Evolutionary conservation across 64 coral and sea anemone species (phyloP).

Genomic region (Actinia equina): DNA sequence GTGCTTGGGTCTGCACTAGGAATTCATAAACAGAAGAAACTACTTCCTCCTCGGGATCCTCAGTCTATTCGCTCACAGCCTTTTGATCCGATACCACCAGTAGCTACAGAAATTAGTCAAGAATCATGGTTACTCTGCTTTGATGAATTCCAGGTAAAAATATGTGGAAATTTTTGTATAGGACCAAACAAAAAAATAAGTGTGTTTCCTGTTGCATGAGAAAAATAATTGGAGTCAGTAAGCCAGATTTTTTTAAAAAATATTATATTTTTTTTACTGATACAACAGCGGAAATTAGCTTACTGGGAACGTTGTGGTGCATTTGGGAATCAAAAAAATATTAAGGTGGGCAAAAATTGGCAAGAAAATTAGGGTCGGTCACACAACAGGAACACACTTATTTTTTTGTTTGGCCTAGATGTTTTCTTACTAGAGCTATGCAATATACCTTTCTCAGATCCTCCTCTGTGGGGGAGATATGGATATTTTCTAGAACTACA

Average conservation of each 20-base stretch:
- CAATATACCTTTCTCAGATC: neutral
- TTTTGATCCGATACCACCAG: constrained; percentile 90
- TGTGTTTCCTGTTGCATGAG: too few species aligned
- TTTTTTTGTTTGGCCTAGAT: constrained; percentile 30
- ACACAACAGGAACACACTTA: too few species aligned
- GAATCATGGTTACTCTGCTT: constrained; percentile 89
- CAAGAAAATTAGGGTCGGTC: too few species aligned
- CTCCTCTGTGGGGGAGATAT: neutral
- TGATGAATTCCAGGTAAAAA: constrained; percentile 94
- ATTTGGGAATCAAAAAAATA: too few species aligned
- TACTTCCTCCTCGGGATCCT: constrained; percentile 80
- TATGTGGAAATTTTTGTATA: neutral
- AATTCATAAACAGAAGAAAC: constrained; percentile 86
- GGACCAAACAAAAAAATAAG: too few species aligned
- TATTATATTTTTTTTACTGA: too few species aligned
- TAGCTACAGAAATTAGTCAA: constrained; percentile 83
- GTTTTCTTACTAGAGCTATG: neutral
- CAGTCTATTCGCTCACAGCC: constrained; percentile 72
- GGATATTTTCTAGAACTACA: neutral
- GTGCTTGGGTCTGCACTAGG: constrained; percentile 22
- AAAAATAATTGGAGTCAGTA: too few species aligned
- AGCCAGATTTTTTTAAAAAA: neutral
- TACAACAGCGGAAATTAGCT: too few species aligned
- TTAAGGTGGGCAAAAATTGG: too few species aligned
- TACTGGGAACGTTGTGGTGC: too few species aligned